Percentiles rank a stretch among this genome's conserved stretches.
Evolutionary conservation across 1,140 invertebrate genomes (phyloP).

Genomic region (Drosophila albomicans): DNA sequence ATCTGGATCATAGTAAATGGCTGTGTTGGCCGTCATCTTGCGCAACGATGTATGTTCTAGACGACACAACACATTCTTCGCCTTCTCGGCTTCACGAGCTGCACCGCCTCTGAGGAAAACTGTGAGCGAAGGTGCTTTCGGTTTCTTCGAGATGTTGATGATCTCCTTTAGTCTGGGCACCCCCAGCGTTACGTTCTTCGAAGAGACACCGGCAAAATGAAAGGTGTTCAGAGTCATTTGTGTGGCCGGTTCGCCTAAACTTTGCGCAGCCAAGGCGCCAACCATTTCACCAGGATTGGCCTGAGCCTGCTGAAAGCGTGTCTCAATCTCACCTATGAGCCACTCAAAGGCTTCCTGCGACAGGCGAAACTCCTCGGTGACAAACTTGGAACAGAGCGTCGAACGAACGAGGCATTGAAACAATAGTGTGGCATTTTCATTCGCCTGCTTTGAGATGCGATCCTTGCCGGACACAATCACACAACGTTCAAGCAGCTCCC

Average conservation of each 20-base stretch:
- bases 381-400: conserved; percentile 97
- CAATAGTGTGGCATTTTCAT: conserved; percentile 98
- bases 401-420: conserved; percentile 98
- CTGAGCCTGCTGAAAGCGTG: conserved; percentile 98
- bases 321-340: conserved; percentile 99
- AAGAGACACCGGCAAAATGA: conserved; percentile 99
- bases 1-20: conserved; percentile 99
- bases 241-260: conserved; percentile 99
- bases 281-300: conserved; percentile 99
- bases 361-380: conserved; percentile 97
- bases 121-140: conserved; percentile 99
- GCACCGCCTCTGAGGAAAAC: conserved; percentile 98
- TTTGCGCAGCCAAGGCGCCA: conserved; percentile 98
- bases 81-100: conserved; percentile 99
- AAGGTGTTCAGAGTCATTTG: conserved; percentile 99
- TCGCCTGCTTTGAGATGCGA: conserved; percentile 97
- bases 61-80: conserved; percentile 98
- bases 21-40: conserved; percentile 99
- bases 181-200: conserved; percentile 99
- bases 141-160: conserved; percentile 99
- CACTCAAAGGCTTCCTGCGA: conserved; percentile 99
- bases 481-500: conserved; percentile 94
- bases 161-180: conserved; percentile 99
- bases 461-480: conserved; percentile 98
- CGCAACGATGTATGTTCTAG: conserved; percentile 98